Conservation (phyloP, 1,140 invertebrate species). For the Laupala kohalensis region DNA sequence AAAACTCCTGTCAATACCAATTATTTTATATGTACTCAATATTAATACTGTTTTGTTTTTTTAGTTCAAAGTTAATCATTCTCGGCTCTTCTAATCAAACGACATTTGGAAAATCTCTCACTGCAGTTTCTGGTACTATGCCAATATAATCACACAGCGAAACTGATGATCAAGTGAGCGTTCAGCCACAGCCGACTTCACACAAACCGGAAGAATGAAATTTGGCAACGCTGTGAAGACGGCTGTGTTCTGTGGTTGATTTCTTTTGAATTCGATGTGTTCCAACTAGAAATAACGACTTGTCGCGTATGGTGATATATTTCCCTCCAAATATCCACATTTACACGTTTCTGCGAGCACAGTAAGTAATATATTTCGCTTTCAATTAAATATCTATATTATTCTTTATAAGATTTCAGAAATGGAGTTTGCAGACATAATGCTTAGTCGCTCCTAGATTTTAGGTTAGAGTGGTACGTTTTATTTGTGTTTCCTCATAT, state of each 20-base stretch:
- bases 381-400: background rate
- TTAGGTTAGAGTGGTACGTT: background rate
- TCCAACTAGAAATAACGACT: background rate
- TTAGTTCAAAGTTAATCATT: too few species aligned
- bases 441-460: background rate
- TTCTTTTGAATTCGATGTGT: background rate
- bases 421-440: background rate
- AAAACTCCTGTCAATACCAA: too few species aligned
- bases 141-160: too few species aligned
- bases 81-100: too few species aligned
- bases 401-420: background rate
- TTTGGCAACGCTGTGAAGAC: background rate
- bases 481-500: background rate
- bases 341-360: too few species aligned
- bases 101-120: too few species aligned
- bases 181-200: background rate
- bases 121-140: too few species aligned
- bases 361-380: background rate
- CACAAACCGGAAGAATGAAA: background rate
- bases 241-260: background rate
- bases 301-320: background rate
- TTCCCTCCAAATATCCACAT: background rate
- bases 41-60: too few species aligned
- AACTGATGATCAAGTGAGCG: too few species aligned
- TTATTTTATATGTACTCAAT: too few species aligned